Conservation (phyloP, 2,888 invertebrate species). For the Rhagophthalmus giganteus region DNA sequence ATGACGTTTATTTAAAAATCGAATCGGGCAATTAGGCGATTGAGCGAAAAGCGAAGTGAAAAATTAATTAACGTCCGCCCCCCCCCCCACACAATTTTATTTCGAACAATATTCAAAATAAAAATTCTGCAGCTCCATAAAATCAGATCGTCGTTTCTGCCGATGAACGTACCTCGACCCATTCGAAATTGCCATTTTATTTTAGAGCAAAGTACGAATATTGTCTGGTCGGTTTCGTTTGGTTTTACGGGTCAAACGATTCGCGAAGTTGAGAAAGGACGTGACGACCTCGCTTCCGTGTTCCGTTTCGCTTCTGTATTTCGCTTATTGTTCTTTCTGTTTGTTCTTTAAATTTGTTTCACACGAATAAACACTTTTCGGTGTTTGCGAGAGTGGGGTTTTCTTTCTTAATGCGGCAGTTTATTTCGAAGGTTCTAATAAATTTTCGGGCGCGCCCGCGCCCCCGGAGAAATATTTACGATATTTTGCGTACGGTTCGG, state of each 20-base stretch:
- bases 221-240: slow-evolving; percentile 23
- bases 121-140: slow-evolving; percentile 20
- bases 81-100: no score
- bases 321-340: slow-evolving; percentile 13
- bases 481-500: not conserved
- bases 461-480: not conserved
- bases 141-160: slow-evolving; percentile 18
- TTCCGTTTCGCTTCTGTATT: slow-evolving; percentile 11
- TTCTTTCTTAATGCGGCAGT: not conserved
- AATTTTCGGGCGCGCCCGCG: not conserved
- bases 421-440: not conserved
- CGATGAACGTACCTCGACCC: slow-evolving; percentile 9
- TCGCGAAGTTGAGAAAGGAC: slow-evolving; percentile 11
- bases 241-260: slow-evolving; percentile 14
- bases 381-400: not conserved
- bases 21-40: no score
- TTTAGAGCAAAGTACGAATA: slow-evolving; percentile 18
- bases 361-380: slow-evolving; percentile 6
- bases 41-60: no score
- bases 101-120: slow-evolving; percentile 15
- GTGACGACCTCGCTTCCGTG: slow-evolving; percentile 9
- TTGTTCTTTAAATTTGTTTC: slow-evolving; percentile 11
- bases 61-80: no score
- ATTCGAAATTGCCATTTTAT: slow-evolving; percentile 17
- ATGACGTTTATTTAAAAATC: no score